phyloP scores from a whole-genome alignment of 2,888 invertebrate genomes.

The Lomographa bimaculata region DNA sequence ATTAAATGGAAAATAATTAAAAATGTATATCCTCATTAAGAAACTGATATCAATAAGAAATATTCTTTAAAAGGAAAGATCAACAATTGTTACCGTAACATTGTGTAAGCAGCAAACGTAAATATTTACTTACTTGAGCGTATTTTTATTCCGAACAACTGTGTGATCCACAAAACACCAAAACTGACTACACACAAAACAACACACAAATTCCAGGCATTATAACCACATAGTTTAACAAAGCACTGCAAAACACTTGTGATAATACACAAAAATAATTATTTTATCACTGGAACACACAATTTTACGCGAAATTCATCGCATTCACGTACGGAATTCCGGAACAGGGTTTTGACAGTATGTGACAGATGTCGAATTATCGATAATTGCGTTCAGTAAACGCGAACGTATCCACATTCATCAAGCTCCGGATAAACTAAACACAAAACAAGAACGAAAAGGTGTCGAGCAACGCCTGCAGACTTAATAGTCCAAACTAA shows the following conservation, averaged over 20 bases:
- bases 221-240: conserved; percentile 57
- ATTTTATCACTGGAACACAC: conserved; percentile 39
- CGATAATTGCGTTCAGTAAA: conserved; percentile 56
- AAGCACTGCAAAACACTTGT: conserved; percentile 51
- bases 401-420: conserved; percentile 60
- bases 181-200: conserved; percentile 53
- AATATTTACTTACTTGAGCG: conserved; percentile 78
- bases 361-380: conserved; percentile 68
- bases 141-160: conserved; percentile 69
- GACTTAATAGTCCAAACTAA: neutral
- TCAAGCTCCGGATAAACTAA: conserved; percentile 66
- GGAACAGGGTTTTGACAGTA: conserved; percentile 42
- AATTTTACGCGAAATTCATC: conserved; percentile 51
- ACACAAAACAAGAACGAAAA: conserved; percentile 25
- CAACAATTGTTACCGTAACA: conserved; percentile 9
- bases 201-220: conserved; percentile 70
- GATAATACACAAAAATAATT: conserved; percentile 48
- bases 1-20: no score
- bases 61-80: no score
- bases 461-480: conserved; percentile 2
- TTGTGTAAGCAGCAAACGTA: conserved; percentile 40
- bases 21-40: conserved; percentile 3
- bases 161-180: conserved; percentile 55
- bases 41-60: no score
- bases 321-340: conserved; percentile 48